A percentile compares a stretch with the other conserved stretches of the same genome.
phyloP scores from a whole-genome alignment of 2,888 invertebrate genomes.

The Shargacucullia verbasci region DNA sequence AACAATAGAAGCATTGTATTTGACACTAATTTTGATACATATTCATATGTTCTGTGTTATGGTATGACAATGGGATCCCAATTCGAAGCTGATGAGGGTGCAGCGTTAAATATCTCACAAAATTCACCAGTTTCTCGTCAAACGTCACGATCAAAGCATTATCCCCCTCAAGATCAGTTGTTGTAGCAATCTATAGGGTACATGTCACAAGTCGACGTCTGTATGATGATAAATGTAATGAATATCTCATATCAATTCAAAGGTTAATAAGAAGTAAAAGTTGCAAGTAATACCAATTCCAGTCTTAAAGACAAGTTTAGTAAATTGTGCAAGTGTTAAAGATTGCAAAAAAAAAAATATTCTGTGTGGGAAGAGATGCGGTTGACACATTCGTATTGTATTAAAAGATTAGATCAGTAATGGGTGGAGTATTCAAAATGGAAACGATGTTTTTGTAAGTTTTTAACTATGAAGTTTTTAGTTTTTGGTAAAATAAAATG shows the following conservation, averaged over 20 bases:
- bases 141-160: neutral
- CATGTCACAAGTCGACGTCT: too few species aligned
- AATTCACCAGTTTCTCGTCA: too few species aligned
- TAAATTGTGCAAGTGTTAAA: constrained; percentile 41
- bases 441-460: neutral
- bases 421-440: neutral
- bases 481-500: too few species aligned
- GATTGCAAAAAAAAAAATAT: constrained; percentile 38
- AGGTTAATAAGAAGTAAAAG: constrained; percentile 21
- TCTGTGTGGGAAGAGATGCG: constrained; percentile 42
- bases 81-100: too few species aligned
- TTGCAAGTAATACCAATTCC: constrained; percentile 4
- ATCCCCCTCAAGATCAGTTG: constrained; percentile 12
- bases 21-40: too few species aligned
- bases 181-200: too few species aligned
- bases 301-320: constrained; percentile 22
- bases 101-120: too few species aligned
- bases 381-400: constrained; percentile 42
- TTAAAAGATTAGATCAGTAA: constrained; percentile 26
- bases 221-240: too few species aligned
- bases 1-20: too few species aligned
- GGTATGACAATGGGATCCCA: too few species aligned
- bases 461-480: too few species aligned
- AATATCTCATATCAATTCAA: neutral
- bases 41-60: too few species aligned